Conservation (phyloP, 2,797 vertebrate species). For the Sebastes goodei region DNA sequence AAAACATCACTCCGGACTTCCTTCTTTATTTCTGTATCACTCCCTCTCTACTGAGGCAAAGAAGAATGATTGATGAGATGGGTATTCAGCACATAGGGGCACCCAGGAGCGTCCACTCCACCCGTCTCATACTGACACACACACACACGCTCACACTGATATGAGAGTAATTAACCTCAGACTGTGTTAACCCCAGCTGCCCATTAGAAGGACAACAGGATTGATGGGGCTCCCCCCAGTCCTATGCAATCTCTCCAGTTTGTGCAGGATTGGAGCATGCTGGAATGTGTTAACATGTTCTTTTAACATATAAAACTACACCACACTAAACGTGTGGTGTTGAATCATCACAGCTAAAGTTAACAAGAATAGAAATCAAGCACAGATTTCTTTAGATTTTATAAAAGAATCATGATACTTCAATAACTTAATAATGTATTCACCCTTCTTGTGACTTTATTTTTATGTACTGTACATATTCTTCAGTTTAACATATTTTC, state of each 20-base stretch:
- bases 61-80: constrained; percentile 84
- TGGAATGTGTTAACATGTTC: constrained; percentile 22
- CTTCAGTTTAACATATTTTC: constrained; percentile 15
- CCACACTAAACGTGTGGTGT: neutral
- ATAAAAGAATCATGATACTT: neutral
- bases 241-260: constrained; percentile 65
- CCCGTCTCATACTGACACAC: constrained; percentile 57
- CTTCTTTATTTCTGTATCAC: constrained; percentile 57
- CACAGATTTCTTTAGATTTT: neutral
- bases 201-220: constrained; percentile 86
- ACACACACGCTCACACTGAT: constrained; percentile 60
- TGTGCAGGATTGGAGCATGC: constrained; percentile 42
- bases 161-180: constrained; percentile 89
- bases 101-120: constrained; percentile 77
- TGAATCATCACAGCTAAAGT: neutral
- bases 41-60: constrained; percentile 54
- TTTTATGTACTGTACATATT: neutral
- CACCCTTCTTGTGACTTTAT: constrained; percentile 4
- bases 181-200: constrained; percentile 82
- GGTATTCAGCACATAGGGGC: constrained; percentile 69
- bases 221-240: constrained; percentile 82
- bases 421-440: neutral
- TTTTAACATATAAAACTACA: neutral
- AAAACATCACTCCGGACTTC: constrained; percentile 63
- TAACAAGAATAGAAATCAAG: neutral